A percentile compares a stretch with the other conserved stretches of the same genome.
These are phyloP conservation scores for Polydrusus tereticollis DNA, from an alignment of 2,888 invertebrate genomes.

Conservation along the genomic window DNA sequence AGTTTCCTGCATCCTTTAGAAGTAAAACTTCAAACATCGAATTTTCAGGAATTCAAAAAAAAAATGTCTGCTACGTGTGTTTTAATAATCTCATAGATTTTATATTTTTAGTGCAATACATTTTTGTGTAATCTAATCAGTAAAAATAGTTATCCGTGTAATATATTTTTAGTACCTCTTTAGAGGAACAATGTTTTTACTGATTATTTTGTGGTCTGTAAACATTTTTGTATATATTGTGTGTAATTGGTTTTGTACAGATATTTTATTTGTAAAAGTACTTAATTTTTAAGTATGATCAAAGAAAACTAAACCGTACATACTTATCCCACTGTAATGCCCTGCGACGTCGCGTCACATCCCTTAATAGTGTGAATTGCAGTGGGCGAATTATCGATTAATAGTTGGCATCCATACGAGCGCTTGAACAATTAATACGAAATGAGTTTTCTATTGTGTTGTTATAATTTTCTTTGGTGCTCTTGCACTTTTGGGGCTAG, in stretches of 20 bases:
- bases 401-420: too few species aligned
- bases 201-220: conserved; percentile 33
- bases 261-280: not conserved
- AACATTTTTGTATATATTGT: not conserved
- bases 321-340: too few species aligned
- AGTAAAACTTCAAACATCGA: conserved; percentile 4
- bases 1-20: not conserved
- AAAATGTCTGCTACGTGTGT: not conserved
- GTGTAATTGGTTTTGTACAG: not conserved
- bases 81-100: not conserved
- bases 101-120: conserved; percentile 33
- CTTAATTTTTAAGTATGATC: not conserved
- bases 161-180: conserved; percentile 19
- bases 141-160: conserved; percentile 8
- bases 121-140: conserved; percentile 33
- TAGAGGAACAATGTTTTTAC: conserved; percentile 21
- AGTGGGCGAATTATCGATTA: too few species aligned
- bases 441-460: too few species aligned
- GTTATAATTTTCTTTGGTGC: too few species aligned
- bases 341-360: too few species aligned
- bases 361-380: too few species aligned
- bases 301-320: too few species aligned
- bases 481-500: too few species aligned
- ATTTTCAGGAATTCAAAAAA: not conserved
- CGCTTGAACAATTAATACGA: too few species aligned